A percentile compares a stretch with the other conserved stretches of the same genome.
phyloP scores from a whole-genome alignment of 1,140 invertebrate genomes.

The Drosophila tropicalis region DNA sequence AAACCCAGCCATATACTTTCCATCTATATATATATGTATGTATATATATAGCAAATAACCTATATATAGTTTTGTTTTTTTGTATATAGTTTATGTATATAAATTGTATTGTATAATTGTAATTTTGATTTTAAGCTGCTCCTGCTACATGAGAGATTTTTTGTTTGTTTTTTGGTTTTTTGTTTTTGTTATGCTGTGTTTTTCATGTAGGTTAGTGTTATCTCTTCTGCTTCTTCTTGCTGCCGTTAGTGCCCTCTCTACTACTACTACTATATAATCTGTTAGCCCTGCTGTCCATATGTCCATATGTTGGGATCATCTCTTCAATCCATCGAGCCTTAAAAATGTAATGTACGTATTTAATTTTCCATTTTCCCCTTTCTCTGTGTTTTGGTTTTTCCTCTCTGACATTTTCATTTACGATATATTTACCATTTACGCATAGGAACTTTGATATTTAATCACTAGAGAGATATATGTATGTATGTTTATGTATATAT shows the following conservation, averaged over 20 bases:
- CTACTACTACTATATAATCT: neutral
- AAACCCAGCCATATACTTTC: constrained; percentile 40
- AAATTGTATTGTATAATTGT: constrained; percentile 54
- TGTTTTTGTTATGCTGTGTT: too few relatives aligned
- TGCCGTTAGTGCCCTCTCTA: neutral
- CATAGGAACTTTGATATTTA: constrained; percentile 82
- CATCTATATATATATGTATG: constrained; percentile 34
- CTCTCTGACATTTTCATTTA: constrained; percentile 34
- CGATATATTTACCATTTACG: constrained; percentile 73
- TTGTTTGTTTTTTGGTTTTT: neutral
- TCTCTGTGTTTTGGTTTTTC: constrained; percentile 15
- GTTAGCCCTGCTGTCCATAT: neutral
- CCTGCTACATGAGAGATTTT: constrained; percentile 43
- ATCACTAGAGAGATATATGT: constrained; percentile 78
- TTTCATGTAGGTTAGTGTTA: constrained; percentile 30
- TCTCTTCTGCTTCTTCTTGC: neutral
- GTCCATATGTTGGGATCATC: neutral
- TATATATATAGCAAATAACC: constrained; percentile 1
- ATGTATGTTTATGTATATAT: constrained; percentile 38
- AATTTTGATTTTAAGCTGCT: constrained; percentile 61
- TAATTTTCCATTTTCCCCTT: constrained; percentile 47
- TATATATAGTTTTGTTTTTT: constrained; percentile 7
- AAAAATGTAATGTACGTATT: constrained; percentile 72
- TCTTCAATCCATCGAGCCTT: constrained; percentile 37
- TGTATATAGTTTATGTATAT: constrained; percentile 1